Base-by-base conservation (phyloP, 1,140 invertebrate species). In the Zophobas atratus region DNA sequence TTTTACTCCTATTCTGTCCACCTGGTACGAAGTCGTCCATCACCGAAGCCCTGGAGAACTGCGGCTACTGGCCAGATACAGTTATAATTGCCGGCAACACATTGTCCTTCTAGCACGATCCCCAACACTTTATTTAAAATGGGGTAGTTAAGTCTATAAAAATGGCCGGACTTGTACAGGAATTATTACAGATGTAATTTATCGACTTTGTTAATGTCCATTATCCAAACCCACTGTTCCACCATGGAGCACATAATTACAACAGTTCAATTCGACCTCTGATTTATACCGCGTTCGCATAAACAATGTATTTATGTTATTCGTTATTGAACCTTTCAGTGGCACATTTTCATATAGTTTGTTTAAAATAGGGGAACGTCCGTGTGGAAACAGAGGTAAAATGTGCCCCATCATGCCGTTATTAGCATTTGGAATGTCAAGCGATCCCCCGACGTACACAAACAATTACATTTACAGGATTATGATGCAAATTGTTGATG, bases 401-500 rank as follows among this genome's bases (percentile, higher is more conserved):
- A 55, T 51, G 48, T 53, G 48, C 34, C 70, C 51, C 70, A 72
- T 51, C 20, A 43, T 57, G 56, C 63, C 63, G 51, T 77, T 20
- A 20, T 20, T 77, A 77, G 70, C 76, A 73, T 67, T 77, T 77
- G 57, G 60, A 77, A 70, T 77, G 76, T 77, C 76, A 77, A 77
- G 76, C 49, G 76, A 46, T 77, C 76, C 76, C 76, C 48, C 46
- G 76, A 46, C 70, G 76, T 77, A 77, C 70, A 77, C 76, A 77
- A 77, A 77, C 76, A 77, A 77, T 77, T 77, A 77, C 76, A 77
- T 77, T 77, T 77, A 77, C 38, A 73, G 57, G 60, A 70, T 77
- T 77, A 77, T 73, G 76, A 77, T 77, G 76, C 76, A 77, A 77
- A 77, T 77, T 77, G 76, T 77, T 77, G 76, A 77, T 77, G 76